Conservation (phyloP, 2,888 invertebrate genomes). For the Drosophila nr. medialis region DNA sequence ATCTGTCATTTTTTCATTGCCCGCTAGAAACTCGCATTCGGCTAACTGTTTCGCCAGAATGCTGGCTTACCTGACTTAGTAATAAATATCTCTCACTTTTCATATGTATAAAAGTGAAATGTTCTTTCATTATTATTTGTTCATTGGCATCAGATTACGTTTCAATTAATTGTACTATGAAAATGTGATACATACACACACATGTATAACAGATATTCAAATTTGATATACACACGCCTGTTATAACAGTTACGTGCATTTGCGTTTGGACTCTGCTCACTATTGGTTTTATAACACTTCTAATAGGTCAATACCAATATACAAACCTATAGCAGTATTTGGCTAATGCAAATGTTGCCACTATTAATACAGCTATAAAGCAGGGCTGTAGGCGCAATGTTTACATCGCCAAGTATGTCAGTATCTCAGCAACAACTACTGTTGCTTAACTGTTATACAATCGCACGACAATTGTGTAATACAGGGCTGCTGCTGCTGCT, state of each 20-base stretch:
- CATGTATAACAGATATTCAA: not conserved
- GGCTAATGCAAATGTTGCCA: slow-evolving; percentile 27
- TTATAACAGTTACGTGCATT: slow-evolving; percentile 24
- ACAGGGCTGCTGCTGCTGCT: slow-evolving; percentile 24
- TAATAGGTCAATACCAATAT: slow-evolving; percentile 52
- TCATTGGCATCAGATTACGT: slow-evolving; percentile 1
- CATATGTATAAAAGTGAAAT: slow-evolving; percentile 28
- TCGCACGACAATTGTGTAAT: slow-evolving; percentile 27
- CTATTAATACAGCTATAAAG: slow-evolving; percentile 23
- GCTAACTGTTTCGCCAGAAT: slow-evolving; percentile 58
- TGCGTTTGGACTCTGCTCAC: slow-evolving; percentile 25
- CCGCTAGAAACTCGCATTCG: slow-evolving; percentile 57
- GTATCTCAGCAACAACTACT: slow-evolving; percentile 12
- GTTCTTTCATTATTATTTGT: not conserved
- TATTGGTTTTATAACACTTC: slow-evolving; percentile 15
- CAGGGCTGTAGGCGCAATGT: not conserved
- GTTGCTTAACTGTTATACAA: slow-evolving; percentile 26
- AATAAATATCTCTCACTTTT: slow-evolving; percentile 13
- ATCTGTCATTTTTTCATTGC: slow-evolving; percentile 22
- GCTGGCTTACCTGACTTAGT: slow-evolving; percentile 24
- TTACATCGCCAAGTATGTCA: not conserved
- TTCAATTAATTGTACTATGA: not conserved
- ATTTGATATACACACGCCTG: not conserved
- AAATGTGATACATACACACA: not conserved
- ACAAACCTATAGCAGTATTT: slow-evolving; percentile 36